Base-by-base conservation (phyloP, 2,113 vertebrate species). In the Centrocercus urophasianus region DNA sequence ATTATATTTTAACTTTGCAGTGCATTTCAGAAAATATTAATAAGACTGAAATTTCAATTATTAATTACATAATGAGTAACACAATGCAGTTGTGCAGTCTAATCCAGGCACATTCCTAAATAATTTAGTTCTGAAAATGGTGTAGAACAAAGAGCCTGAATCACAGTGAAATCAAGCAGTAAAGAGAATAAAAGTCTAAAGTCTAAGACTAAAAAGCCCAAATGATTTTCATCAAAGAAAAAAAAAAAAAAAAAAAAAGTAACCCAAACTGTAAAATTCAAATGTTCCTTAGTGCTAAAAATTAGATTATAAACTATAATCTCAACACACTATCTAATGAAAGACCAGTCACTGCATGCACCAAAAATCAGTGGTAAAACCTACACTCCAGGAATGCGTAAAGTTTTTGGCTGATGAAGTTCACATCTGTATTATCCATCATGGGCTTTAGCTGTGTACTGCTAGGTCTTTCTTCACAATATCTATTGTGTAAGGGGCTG, bases 1-100 rank as follows among this genome's bases (percentile, higher is more conserved):
- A 95, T 95, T 96, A 90, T 82, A 88, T 74, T 88, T 96, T 71
- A 89, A 86, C 76, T 69, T 76, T 24, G 27, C 40, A 86, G 54
- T 54, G 79, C 61, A 72, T 73, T 93, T 94, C 77, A 86, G 86
- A 83, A 96, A 96, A 92, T 88, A 93, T 87, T 95, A 96, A 90
- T 93, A 95, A 86, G 80, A 76, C 73, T 87, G 48, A 96, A 94
- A 76, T 84, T 81, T 96, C 88, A 97, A 95, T 96, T 95, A 96
- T 96, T 96, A 96, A 96, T 92, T 96, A 88, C 48, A 81, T 95
- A 83, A 92, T 34, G 50, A 95, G 88, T 79, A 93, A 93, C 87
- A 93, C 75, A 87, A 93, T 81, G 85, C 83, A 92, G 88, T 88
- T 96, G 83, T 93, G 61, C 80, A 28, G 28, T 76, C 70, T 86